Evolutionary conservation across 2,113 vertebrate genomes (phyloP).

Genomic region (Microtus richardsoni): DNA sequence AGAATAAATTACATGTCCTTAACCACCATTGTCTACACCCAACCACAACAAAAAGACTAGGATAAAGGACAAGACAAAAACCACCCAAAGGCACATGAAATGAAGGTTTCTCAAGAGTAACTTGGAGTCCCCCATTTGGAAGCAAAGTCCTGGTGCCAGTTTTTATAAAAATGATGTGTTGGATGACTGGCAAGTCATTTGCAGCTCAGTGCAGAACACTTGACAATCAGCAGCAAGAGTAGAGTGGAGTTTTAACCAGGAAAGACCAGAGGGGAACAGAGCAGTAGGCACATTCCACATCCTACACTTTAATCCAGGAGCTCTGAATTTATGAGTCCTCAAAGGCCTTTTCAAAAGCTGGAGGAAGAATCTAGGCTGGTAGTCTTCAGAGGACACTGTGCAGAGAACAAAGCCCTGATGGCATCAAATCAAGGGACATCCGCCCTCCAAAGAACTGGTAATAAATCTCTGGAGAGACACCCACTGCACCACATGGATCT

Average conservation of each 20-base stretch:
- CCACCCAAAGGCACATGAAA: not conserved
- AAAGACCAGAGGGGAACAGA: slow-evolving; percentile 39
- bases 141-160: slow-evolving; percentile 43
- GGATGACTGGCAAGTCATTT: slow-evolving; percentile 31
- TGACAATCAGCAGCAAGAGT: slow-evolving; percentile 38
- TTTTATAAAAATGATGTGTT: slow-evolving; percentile 50
- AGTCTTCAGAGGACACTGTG: slow-evolving; percentile 70
- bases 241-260: slow-evolving; percentile 31
- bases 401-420: slow-evolving; percentile 65
- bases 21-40: not conserved
- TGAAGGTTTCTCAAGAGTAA: not conserved
- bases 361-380: slow-evolving; percentile 49
- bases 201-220: not conserved
- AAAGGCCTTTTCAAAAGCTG: slow-evolving; percentile 68
- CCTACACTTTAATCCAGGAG: slow-evolving; percentile 67
- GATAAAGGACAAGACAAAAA: not conserved
- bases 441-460: not conserved
- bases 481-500: slow-evolving; percentile 62
- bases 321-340: slow-evolving; percentile 60
- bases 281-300: slow-evolving; percentile 42
- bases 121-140: not conserved
- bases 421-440: slow-evolving; percentile 21
- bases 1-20: not conserved
- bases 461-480: slow-evolving; percentile 61
- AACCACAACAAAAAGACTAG: not conserved